Percentiles rank a stretch among this genome's conserved stretches.
Evolutionary conservation across 2,888 invertebrate species (phyloP).

Genomic region (Philhelius pedissequus): DNA sequence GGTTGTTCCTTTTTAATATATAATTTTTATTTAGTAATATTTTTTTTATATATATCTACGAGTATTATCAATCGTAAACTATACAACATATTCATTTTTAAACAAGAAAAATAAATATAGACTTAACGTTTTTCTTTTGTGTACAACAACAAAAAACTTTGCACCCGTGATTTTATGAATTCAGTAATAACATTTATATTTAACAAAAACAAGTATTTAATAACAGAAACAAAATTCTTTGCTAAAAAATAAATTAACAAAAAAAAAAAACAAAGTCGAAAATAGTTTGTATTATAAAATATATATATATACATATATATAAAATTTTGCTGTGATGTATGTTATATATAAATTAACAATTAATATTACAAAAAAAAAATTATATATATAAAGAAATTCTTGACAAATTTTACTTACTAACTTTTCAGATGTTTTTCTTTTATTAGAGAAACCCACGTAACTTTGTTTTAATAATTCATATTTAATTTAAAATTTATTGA

Average conservation of each 20-base stretch:
- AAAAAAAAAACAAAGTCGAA: conserved; percentile 66
- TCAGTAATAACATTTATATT: conserved; percentile 30
- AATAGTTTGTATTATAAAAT: conserved; percentile 70
- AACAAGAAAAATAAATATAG: neutral
- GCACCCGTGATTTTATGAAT: conserved; percentile 40
- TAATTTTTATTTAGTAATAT: no score
- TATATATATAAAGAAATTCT: conserved; percentile 52
- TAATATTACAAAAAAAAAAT: conserved; percentile 70
- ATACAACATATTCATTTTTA: neutral
- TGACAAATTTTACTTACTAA: conserved; percentile 25
- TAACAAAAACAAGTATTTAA: conserved; percentile 17
- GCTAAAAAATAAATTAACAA: conserved; percentile 61
- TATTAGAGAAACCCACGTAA: no score
- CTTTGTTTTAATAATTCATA: no score
- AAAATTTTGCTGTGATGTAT: conserved; percentile 79
- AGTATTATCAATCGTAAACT: neutral
- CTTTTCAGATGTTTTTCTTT: conserved; percentile 8
- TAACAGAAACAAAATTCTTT: neutral
- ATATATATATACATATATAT: conserved; percentile 70
- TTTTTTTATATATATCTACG: neutral
- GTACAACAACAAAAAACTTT: conserved; percentile 6
- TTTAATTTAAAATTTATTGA: no score
- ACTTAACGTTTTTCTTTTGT: neutral
- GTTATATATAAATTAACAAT: conserved; percentile 75
- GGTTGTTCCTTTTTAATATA: conserved; percentile 22